phyloP scores from a whole-genome alignment of 2,113 vertebrate species.

The Sturnira hondurensis region DNA sequence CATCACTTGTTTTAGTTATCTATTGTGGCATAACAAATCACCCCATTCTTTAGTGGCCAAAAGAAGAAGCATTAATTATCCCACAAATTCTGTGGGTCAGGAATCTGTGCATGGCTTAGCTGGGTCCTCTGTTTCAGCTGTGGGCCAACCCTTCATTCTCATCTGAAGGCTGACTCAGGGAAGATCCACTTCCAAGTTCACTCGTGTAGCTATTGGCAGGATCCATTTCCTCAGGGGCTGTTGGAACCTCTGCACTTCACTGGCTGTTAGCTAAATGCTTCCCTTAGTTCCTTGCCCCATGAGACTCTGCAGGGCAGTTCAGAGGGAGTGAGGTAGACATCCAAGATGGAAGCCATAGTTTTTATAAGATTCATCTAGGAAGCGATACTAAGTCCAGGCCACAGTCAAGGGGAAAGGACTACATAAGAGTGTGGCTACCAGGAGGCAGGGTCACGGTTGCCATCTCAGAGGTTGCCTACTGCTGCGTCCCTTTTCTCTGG shows the following conservation, averaged over 20 bases:
- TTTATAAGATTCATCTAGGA: background rate
- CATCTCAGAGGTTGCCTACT: too few relatives aligned
- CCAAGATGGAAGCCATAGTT: background rate
- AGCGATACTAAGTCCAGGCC: background rate
- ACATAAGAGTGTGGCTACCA: background rate
- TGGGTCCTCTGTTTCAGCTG: background rate
- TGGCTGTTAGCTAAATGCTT: background rate
- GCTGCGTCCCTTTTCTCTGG: background rate
- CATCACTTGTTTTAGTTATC: background rate
- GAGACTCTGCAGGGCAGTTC: background rate
- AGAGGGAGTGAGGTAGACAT: background rate
- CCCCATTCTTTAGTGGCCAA: background rate
- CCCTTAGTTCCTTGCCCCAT: background rate
- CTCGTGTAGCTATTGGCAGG: background rate
- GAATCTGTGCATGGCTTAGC: background rate
- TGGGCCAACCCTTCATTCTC: background rate
- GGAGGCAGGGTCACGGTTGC: background rate
- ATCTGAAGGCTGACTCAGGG: background rate
- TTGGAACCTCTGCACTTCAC: background rate
- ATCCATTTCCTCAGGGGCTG: background rate
- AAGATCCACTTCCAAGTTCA: background rate
- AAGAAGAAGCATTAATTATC: background rate
- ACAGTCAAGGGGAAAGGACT: background rate
- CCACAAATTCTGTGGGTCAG: background rate
- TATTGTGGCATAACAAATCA: background rate